These are phyloP conservation scores for Limnephilus rhombicus DNA, from an alignment of 2,888 invertebrate species.

Conservation along the genomic window DNA sequence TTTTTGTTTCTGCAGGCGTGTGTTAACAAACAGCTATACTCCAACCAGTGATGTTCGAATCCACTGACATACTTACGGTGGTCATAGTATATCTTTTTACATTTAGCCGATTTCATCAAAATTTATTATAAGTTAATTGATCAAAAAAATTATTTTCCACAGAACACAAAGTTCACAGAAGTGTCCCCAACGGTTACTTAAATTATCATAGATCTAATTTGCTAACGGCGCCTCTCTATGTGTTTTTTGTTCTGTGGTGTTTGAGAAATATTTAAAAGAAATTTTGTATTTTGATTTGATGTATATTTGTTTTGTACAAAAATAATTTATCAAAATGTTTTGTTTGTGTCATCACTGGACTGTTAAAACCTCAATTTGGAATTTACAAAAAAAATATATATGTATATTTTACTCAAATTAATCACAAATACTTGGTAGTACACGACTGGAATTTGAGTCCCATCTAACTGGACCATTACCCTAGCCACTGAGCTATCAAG, in stretches of 20 bases:
- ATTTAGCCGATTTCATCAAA: background rate
- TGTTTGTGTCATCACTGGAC: background rate
- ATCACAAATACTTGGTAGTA: background rate
- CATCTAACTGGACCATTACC: background rate
- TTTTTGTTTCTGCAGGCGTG: background rate
- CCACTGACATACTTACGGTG: background rate
- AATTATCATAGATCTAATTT: background rate
- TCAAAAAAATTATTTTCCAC: background rate
- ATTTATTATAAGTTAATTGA: background rate
- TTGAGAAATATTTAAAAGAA: background rate
- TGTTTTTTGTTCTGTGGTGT: background rate
- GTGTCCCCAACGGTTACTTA: background rate
- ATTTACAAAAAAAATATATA: background rate
- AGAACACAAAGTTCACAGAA: background rate
- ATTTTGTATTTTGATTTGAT: background rate
- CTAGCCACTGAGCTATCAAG: too few relatives aligned
- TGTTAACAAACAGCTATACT: background rate
- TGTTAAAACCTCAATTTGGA: background rate
- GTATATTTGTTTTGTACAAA: constrained; percentile 1
- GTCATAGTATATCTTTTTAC: background rate
- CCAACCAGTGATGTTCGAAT: background rate
- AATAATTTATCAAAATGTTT: background rate
- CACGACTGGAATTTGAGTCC: background rate
- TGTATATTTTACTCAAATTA: background rate
- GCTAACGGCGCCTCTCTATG: background rate